phyloP scores from a whole-genome alignment of 2,888 invertebrate species.

The Malacosoma neustria region DNA sequence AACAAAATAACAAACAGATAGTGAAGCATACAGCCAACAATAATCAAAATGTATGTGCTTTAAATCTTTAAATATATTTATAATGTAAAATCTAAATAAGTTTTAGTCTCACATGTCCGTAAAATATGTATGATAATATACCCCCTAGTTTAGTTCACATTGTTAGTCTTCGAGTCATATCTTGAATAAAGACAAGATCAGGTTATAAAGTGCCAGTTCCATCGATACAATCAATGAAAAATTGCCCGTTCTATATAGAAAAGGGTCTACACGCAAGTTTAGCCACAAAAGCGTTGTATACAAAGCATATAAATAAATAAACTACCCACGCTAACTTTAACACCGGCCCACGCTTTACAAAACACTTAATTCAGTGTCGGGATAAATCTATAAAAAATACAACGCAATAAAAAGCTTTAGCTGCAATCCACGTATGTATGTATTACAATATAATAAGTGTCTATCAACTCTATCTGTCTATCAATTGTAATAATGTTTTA shows the following conservation, averaged over 20 bases:
- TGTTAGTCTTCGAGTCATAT: not conserved
- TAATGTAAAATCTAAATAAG: not conserved
- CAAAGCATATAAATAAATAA: slow-evolving; percentile 57
- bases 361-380: slow-evolving; percentile 46
- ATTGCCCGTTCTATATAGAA: slow-evolving; percentile 46
- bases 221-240: slow-evolving; percentile 48
- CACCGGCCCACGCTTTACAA: slow-evolving; percentile 45
- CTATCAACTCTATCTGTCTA: slow-evolving; percentile 24
- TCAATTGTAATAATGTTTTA: slow-evolving; percentile 22
- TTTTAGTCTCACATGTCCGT: not conserved
- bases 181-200: slow-evolving; percentile 19
- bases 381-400: slow-evolving; percentile 56
- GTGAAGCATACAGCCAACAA: too few species aligned
- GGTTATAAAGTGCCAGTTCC: slow-evolving; percentile 30
- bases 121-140: not conserved
- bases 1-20: too few species aligned
- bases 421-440: slow-evolving; percentile 26
- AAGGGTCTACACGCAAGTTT: slow-evolving; percentile 33
- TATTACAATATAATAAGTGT: slow-evolving; percentile 26
- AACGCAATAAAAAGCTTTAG: slow-evolving; percentile 43
- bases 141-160: not conserved
- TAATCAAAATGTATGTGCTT: too few species aligned
- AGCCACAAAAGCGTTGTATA: slow-evolving; percentile 37
- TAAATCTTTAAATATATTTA: not conserved
- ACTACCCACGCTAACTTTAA: slow-evolving; percentile 49